A percentile compares a stretch with the other conserved stretches of the same genome.
These are phyloP conservation scores for Caenorhabditis afra DNA, from an alignment of 2,888 invertebrate species.

Conservation along the genomic window DNA sequence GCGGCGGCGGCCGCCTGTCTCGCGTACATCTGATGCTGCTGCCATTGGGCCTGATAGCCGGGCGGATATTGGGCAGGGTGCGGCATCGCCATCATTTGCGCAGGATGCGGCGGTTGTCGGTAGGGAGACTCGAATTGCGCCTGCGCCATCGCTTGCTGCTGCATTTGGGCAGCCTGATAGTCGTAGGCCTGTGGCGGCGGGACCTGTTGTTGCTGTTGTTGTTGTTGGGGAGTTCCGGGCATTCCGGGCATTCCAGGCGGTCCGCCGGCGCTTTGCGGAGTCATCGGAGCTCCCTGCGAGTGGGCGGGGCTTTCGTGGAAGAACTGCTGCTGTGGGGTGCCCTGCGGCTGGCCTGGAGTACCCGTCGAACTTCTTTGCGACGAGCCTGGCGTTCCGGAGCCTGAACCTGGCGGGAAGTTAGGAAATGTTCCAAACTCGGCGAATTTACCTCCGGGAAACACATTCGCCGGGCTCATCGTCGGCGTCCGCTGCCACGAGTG, in stretches of 20 bases:
- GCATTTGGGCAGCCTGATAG: conserved; percentile 42
- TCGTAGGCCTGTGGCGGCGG: conserved; percentile 21
- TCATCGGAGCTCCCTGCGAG: conserved; percentile 55
- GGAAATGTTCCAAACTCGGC: background rate
- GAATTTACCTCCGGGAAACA: conserved; percentile 24
- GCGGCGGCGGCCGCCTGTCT: conserved; percentile 19
- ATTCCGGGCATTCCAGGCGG: conserved; percentile 45
- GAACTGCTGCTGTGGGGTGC: conserved; percentile 7
- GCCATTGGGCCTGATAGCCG: conserved; percentile 34
- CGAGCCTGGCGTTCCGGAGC: conserved; percentile 47
- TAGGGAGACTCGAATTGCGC: conserved; percentile 34
- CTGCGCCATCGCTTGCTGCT: conserved; percentile 44
- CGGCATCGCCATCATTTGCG: conserved; percentile 43
- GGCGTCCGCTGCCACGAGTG: conserved; percentile 54
- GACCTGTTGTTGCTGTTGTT: background rate
- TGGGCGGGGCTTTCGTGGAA: conserved; percentile 54
- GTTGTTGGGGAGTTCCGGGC: conserved; percentile 30
- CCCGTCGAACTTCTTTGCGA: conserved; percentile 49
- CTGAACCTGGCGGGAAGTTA: conserved; percentile 1
- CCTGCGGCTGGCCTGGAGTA: conserved; percentile 39
- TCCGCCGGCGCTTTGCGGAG: conserved; percentile 46
- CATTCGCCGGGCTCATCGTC: conserved; percentile 52
- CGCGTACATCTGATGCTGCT: conserved; percentile 49
- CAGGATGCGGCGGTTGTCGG: conserved; percentile 11
- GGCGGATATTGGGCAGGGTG: conserved; percentile 30